These are phyloP conservation scores for Anolis apletophallus DNA, from an alignment of 2,797 vertebrate species.

Conservation along the genomic window DNA sequence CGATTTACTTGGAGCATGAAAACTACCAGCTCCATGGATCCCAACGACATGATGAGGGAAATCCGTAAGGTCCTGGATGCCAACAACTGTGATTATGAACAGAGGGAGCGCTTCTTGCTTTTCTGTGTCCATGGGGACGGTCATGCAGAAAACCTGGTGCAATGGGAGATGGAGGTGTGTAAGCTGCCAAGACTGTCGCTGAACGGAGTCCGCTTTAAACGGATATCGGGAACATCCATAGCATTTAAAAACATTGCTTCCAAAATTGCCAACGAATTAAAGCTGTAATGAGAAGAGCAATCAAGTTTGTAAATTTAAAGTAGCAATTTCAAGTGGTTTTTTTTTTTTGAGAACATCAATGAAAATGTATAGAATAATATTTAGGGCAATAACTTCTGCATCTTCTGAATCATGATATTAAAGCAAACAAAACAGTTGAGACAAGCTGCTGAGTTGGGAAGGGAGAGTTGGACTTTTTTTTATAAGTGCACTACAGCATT, in stretches of 20 bases:
- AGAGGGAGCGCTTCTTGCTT: conserved; percentile 89
- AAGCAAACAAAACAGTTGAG: conserved; percentile 65
- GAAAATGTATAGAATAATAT: conserved; percentile 94
- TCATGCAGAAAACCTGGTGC: conserved; percentile 87
- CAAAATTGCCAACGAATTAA: conserved; percentile 94
- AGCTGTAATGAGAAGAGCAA: conserved; percentile 88
- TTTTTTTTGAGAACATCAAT: conserved; percentile 83
- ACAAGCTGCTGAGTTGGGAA: conserved; percentile 81
- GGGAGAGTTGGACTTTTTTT: conserved; percentile 80
- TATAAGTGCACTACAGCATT: conserved; percentile 89
- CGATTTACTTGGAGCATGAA: conserved; percentile 95
- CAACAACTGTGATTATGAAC: conserved; percentile 91
- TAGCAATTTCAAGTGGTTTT: conserved; percentile 88
- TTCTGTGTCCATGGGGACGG: conserved; percentile 90
- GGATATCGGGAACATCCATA: conserved; percentile 92
- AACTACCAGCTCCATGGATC: conserved; percentile 92
- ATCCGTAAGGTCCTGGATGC: conserved; percentile 90
- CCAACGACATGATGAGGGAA: conserved; percentile 90
- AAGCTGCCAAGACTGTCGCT: conserved; percentile 92
- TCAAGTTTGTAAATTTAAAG: conserved; percentile 91
- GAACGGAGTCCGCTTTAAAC: conserved; percentile 91
- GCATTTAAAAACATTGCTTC: conserved; percentile 95
- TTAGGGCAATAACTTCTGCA: conserved; percentile 97
- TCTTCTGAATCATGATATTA: conserved; percentile 88
- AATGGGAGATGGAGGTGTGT: conserved; percentile 95